Base-by-base conservation (phyloP, 2,113 vertebrate genomes). In the Indicator indicator region DNA sequence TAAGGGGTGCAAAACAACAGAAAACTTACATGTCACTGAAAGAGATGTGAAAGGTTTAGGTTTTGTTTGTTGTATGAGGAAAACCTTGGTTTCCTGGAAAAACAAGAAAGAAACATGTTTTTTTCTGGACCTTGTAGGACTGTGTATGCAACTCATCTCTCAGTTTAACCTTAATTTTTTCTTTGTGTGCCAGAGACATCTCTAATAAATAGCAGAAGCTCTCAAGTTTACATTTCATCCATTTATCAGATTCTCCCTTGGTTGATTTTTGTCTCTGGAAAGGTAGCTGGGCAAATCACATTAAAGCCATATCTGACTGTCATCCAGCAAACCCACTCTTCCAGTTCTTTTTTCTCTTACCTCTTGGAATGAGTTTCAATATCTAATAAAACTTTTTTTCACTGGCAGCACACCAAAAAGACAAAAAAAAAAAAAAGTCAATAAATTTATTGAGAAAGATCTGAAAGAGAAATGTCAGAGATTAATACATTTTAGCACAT, bases 391-490 rank as follows among this genome's bases (percentile, higher is more conserved):
- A 87, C 40, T 86, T 92, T 86, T 86, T 86, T 92, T 91, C 90
- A 88, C 88, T 88, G 38, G 11, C 44, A 88, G 36, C 90, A 38
- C 54, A 38, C 58, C 86, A 93, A 93, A 93, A 85, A 75, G 40
- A 26, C 83, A 23, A 50, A 24, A 24, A 13, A 50, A 50, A 50
- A 50, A 48, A 48, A 82, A 81, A 44, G 36, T 72, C 82, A 77
- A 92, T 95, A 93, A 65, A 90, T 90, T 84, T 86, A 88, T 75
- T 84, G 80, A 93, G 75, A 62, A 86, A 78, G 81, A 82, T 83
- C 40, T 92, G 85, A 93, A 95, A 94, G 46, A 92, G 55, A 96
- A 93, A 93, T 94, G 77, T 93, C 86, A 93, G 93, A 90, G 86
- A 89, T 50, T 19, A 90, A 92, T 95, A 95, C 81, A 95, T 90